phyloP scores from a whole-genome alignment of 1,140 invertebrate species.

The Drosophila ananassae region DNA sequence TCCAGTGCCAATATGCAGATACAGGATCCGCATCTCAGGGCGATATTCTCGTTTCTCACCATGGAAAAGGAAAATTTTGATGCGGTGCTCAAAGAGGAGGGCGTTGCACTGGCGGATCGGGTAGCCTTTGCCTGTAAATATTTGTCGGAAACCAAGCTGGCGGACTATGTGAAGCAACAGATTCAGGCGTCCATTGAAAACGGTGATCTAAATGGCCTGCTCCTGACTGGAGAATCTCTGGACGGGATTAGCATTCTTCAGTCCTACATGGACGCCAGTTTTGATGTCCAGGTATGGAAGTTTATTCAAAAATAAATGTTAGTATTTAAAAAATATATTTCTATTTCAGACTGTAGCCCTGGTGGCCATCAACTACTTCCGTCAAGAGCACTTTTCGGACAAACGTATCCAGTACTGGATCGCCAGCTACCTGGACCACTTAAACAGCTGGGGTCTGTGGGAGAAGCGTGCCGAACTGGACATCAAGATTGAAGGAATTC shows the following conservation, averaged over 20 bases:
- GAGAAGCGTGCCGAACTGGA: slow-evolving; percentile 90
- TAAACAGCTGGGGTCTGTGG: slow-evolving; percentile 92
- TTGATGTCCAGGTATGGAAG: slow-evolving; percentile 89
- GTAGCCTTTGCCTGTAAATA: slow-evolving; percentile 97
- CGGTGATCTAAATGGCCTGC: slow-evolving; percentile 93
- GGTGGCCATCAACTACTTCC: slow-evolving; percentile 90
- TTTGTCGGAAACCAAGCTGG: slow-evolving; percentile 91
- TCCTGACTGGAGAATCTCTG: slow-evolving; percentile 91
- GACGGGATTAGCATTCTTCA: slow-evolving; percentile 93
- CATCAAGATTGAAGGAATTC: slow-evolving; percentile 83
- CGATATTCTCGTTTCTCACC: slow-evolving; percentile 96
- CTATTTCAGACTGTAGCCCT: slow-evolving; percentile 90
- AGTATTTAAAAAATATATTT: not conserved
- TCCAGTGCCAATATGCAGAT: slow-evolving; percentile 89
- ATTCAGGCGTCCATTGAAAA: slow-evolving; percentile 89
- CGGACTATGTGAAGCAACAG: slow-evolving; percentile 91
- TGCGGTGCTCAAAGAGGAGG: slow-evolving; percentile 91
- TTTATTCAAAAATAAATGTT: not conserved
- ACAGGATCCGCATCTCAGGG: slow-evolving; percentile 94
- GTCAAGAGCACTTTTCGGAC: slow-evolving; percentile 87
- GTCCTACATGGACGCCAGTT: slow-evolving; percentile 94
- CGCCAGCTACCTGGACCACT: slow-evolving; percentile 87
- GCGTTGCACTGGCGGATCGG: slow-evolving; percentile 93
- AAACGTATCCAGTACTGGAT: slow-evolving; percentile 90
- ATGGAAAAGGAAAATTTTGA: slow-evolving; percentile 92